A percentile compares a stretch with the other conserved stretches of the same genome.
Conservation (phyloP, 2,113 vertebrate species). For the Campylomormyrus tamandua region DNA sequence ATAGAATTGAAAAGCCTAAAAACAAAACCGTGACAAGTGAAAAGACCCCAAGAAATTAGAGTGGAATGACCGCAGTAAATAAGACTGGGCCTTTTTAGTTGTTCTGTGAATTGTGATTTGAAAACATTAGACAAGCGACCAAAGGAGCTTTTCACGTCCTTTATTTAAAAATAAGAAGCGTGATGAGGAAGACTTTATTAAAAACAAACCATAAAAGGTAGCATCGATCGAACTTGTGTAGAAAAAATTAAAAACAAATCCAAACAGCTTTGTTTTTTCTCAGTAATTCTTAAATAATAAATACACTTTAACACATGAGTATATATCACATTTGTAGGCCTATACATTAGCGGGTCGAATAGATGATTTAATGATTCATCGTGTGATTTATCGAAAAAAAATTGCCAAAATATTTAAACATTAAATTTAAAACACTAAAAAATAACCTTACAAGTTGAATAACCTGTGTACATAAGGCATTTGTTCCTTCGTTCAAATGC, state of each 20-base stretch:
- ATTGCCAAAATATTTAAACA: background rate
- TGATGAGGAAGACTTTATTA: background rate
- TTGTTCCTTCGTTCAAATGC: background rate
- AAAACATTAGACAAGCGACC: background rate
- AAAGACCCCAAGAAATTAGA: slow-evolving; percentile 43
- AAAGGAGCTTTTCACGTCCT: background rate
- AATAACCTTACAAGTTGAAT: background rate
- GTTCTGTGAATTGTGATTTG: slow-evolving; percentile 37
- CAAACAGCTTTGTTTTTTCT: background rate
- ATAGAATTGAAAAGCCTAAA: slow-evolving; percentile 29
- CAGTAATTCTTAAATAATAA: background rate
- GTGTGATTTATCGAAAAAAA: background rate
- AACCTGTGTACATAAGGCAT: background rate
- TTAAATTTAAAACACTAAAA: background rate
- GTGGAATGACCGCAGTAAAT: slow-evolving; percentile 64
- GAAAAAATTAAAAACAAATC: background rate
- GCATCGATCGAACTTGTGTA: background rate
- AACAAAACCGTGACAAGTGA: slow-evolving; percentile 56
- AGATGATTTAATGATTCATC: background rate
- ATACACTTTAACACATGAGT: background rate
- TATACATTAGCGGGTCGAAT: background rate
- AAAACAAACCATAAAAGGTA: background rate
- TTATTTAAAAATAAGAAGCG: background rate
- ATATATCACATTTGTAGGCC: background rate
- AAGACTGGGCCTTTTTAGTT: slow-evolving; percentile 44